Percentiles rank a stretch among this genome's conserved stretches.
These are phyloP conservation scores for Hemicordylus capensis DNA, from an alignment of 2,113 vertebrate genomes.

Conservation along the genomic window DNA sequence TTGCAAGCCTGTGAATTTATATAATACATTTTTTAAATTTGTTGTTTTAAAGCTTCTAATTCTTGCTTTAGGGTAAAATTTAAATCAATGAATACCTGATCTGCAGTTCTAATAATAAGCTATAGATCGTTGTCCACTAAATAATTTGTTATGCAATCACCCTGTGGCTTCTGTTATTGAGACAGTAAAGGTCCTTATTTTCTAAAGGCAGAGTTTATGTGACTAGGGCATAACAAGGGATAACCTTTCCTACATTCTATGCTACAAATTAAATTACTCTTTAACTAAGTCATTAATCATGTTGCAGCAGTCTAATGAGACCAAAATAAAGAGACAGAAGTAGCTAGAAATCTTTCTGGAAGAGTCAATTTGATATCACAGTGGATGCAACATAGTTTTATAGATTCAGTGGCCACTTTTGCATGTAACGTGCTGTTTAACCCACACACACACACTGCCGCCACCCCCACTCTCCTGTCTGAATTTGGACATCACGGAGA, in stretches of 20 bases:
- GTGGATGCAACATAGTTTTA: not conserved
- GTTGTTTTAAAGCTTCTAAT: slow-evolving; percentile 32
- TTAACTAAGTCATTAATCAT: slow-evolving; percentile 66
- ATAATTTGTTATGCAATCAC: slow-evolving; percentile 61
- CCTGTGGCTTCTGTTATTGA: slow-evolving; percentile 49
- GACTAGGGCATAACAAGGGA: slow-evolving; percentile 51
- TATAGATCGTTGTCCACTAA: slow-evolving; percentile 60
- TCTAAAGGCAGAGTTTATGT: slow-evolving; percentile 54
- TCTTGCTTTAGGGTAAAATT: slow-evolving; percentile 56
- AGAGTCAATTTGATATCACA: slow-evolving; percentile 17
- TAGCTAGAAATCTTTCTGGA: slow-evolving; percentile 28
- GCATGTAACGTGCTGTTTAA: no score
- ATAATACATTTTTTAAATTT: not conserved
- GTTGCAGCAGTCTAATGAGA: slow-evolving; percentile 57
- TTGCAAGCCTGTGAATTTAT: not conserved
- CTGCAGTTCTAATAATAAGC: slow-evolving; percentile 43
- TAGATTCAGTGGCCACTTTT: not conserved
- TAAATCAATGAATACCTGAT: slow-evolving; percentile 50
- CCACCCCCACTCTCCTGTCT: no score
- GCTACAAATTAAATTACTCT: slow-evolving; percentile 68
- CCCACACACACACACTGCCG: no score
- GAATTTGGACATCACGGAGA: no score
- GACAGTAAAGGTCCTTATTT: slow-evolving; percentile 54
- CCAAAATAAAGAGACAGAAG: slow-evolving; percentile 48
- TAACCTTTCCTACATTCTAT: slow-evolving; percentile 60